Evolutionary conservation across 2,113 vertebrate species (phyloP).

Genomic region (Nipponia nippon): DNA sequence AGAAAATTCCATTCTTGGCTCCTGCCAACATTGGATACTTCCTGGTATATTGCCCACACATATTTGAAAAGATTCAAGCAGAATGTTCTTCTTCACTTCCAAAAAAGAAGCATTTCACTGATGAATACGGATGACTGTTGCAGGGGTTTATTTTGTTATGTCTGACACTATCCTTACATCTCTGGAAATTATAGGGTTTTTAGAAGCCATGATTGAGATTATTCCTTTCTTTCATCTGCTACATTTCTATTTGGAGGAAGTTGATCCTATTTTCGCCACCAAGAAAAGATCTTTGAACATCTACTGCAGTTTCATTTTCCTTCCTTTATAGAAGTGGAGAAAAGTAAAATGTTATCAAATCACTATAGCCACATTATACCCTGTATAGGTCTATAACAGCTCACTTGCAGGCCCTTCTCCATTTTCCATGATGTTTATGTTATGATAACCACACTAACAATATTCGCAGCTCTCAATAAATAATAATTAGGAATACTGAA

Average conservation of each 20-base stretch:
- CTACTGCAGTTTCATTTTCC: not conserved
- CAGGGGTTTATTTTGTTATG: not conserved
- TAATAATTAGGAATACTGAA: not conserved
- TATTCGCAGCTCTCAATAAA: not conserved
- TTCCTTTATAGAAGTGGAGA: not conserved
- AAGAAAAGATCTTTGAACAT: not conserved
- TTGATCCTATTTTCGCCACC: not conserved
- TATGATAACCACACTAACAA: not conserved
- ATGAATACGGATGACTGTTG: not conserved
- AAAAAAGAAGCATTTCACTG: not conserved
- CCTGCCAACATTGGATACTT: not conserved
- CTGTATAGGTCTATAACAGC: not conserved
- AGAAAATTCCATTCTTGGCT: not conserved
- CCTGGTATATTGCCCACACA: not conserved
- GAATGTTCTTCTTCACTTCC: not conserved
- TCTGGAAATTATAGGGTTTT: not conserved
- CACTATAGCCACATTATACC: not conserved
- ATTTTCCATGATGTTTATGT: not conserved
- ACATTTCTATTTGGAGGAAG: not conserved
- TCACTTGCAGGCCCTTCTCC: not conserved
- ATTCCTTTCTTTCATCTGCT: not conserved
- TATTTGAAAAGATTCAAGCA: not conserved
- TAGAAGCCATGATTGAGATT: not conserved
- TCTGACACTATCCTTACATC: not conserved
- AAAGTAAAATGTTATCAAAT: not conserved